Base-by-base conservation (phyloP, 2,113 vertebrate genomes). In the Irena cyanogastra region DNA sequence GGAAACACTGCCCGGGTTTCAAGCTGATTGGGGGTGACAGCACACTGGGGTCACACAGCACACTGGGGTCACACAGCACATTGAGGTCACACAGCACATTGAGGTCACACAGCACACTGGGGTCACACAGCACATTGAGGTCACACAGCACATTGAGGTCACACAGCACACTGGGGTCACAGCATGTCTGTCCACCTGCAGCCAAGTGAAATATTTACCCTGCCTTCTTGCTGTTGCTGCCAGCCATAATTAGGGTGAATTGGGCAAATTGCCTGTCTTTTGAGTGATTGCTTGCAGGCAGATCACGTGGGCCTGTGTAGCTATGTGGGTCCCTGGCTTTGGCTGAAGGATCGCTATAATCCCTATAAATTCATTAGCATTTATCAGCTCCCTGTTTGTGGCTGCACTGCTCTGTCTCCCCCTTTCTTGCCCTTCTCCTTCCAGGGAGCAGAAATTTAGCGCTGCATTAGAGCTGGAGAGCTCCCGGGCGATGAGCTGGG, bases 311-410 rank as follows among this genome's bases (percentile, higher is more conserved):
- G 27, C 20, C 65, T 71, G 49, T 68, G 83, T 15, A 30, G 56
- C 57, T 74, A 3, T 88, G 94, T 75, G 84, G 60, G 44, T 84
- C 33, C 69, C 44, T 1, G 17, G 64, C 23, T 3, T 42, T 18
- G 0, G 64, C 64, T 81, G 39, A 89, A 75, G 94, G 85, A 89
- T 71, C 45, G 83, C 56, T 84, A 78, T 71, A 81, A 94, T 94
- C 85, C 72, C 72, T 42, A 42, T 91, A 94, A 95, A 88, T 94
- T 95, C 95, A 93, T 93, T 91, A 95, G 68, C 76, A 53, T 93
- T 94, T 93, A 90, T 92, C 80, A 75, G 47, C 41, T 87, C 71
- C 31, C 60, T 78, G 60, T 90, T 92, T 49, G 41, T 89, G 85
- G 60, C 76, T 78, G 13, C 56, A 26, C 18, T 0, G 6, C 54